phyloP scores from a whole-genome alignment of 2,113 vertebrate species.

The Catharus minimus region DNA sequence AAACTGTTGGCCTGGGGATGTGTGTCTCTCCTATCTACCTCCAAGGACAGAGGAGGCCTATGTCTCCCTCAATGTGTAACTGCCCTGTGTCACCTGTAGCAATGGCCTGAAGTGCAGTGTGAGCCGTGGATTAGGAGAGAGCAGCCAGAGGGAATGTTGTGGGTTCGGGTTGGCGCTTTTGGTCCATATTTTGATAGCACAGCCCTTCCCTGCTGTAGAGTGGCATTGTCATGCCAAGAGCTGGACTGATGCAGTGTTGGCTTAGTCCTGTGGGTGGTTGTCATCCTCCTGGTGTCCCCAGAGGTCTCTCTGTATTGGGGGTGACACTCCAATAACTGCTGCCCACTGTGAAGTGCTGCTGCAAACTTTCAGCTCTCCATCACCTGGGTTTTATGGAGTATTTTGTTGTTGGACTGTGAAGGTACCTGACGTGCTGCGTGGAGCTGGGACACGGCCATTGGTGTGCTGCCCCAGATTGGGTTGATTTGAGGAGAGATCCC shows the following conservation, averaged over 20 bases:
- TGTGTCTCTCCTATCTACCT: not conserved
- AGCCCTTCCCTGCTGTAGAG: not conserved
- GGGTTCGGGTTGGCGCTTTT: not conserved
- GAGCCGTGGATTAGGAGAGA: not conserved
- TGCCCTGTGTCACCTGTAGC: not conserved
- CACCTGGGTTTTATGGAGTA: not conserved
- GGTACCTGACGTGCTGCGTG: fast-evolving
- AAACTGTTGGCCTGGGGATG: not conserved
- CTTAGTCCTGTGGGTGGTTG: not conserved
- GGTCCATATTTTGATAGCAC: not conserved
- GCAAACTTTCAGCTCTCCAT: not conserved
- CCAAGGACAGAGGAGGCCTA: not conserved
- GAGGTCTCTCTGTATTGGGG: not conserved
- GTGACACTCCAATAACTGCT: not conserved
- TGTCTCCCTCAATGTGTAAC: not conserved
- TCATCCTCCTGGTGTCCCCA: not conserved
- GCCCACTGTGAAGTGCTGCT: not conserved
- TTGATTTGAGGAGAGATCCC: not conserved
- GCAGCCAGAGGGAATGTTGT: not conserved
- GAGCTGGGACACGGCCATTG: not conserved
- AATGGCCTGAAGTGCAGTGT: not conserved
- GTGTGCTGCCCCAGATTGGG: fast-evolving
- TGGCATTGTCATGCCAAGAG: not conserved
- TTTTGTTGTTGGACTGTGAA: not conserved
- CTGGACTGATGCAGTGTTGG: not conserved